These are phyloP conservation scores for Epirrhoe tristata DNA, from an alignment of 2,888 invertebrate species.

Conservation along the genomic window DNA sequence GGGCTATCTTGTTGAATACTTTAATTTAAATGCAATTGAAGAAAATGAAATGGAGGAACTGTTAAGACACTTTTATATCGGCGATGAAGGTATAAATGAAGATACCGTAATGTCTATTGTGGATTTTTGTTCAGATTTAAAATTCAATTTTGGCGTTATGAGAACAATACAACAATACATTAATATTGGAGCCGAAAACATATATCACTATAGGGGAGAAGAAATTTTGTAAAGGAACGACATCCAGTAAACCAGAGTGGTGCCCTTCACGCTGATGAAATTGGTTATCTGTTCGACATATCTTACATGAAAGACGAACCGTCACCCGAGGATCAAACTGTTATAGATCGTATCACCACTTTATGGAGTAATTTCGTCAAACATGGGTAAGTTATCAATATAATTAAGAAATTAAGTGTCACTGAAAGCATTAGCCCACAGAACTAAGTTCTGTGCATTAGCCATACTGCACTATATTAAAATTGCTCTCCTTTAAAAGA, in stretches of 20 bases:
- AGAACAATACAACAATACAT: slow-evolving; percentile 56
- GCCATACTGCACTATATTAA: too few species aligned
- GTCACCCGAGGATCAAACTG: background rate
- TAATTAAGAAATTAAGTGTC: background rate
- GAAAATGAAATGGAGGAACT: slow-evolving; percentile 49
- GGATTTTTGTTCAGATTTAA: slow-evolving; percentile 59
- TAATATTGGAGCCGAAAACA: slow-evolving; percentile 46
- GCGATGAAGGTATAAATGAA: slow-evolving; percentile 53
- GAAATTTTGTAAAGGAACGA: slow-evolving; percentile 55
- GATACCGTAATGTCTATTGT: slow-evolving; percentile 44
- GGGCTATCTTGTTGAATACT: slow-evolving; percentile 40
- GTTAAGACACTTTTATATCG: slow-evolving; percentile 62
- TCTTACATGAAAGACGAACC: slow-evolving; percentile 42
- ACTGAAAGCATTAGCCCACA: too few species aligned
- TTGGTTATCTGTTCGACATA: slow-evolving; percentile 58
- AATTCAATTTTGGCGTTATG: slow-evolving; percentile 50
- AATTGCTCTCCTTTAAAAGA: too few species aligned
- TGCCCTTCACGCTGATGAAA: slow-evolving; percentile 57
- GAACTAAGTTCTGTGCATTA: too few species aligned
- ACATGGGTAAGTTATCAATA: slow-evolving; percentile 54
- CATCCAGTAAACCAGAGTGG: slow-evolving; percentile 51
- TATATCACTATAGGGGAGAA: slow-evolving; percentile 61
- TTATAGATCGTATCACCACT: slow-evolving; percentile 42
- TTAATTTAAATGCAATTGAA: slow-evolving; percentile 49
- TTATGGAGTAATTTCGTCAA: slow-evolving; percentile 64